A percentile compares a stretch with the other conserved stretches of the same genome.
Conservation (phyloP, 2,888 invertebrate species). For the Monopis laevigella region DNA sequence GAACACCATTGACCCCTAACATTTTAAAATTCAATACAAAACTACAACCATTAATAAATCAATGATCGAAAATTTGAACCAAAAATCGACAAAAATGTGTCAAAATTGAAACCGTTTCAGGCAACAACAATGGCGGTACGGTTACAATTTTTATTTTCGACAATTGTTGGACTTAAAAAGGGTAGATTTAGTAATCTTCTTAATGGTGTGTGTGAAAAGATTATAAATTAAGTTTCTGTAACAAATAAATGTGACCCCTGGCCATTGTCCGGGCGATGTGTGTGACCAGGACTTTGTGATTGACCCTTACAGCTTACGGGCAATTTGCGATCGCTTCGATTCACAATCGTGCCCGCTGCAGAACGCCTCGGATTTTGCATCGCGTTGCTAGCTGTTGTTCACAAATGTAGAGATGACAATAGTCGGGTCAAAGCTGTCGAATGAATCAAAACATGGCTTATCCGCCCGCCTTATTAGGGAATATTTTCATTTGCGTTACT, state of each 20-base stretch:
- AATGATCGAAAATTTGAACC: slow-evolving; percentile 39
- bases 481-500: too few relatives aligned
- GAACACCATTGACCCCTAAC: slow-evolving; percentile 52
- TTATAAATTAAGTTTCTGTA: slow-evolving; percentile 68
- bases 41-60: slow-evolving; percentile 42
- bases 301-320: slow-evolving; percentile 55
- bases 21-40: slow-evolving; percentile 29
- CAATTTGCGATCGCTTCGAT: slow-evolving; percentile 55
- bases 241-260: slow-evolving; percentile 68
- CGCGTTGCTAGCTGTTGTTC: too few relatives aligned
- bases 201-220: slow-evolving; percentile 68
- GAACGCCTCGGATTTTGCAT: slow-evolving; percentile 33
- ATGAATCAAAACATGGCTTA: too few relatives aligned
- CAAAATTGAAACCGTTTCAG: slow-evolving; percentile 37
- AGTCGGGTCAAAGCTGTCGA: too few relatives aligned
- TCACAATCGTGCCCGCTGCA: slow-evolving; percentile 45
- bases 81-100: slow-evolving; percentile 53
- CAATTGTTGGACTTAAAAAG: slow-evolving; percentile 59
- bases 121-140: slow-evolving; percentile 26
- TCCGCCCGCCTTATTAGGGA: too few relatives aligned
- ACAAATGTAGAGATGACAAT: too few relatives aligned
- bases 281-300: slow-evolving; percentile 60
- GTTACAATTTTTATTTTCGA: slow-evolving; percentile 40
- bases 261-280: slow-evolving; percentile 62
- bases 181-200: slow-evolving; percentile 66